These are phyloP conservation scores for Noturus placidus DNA, from an alignment of 2,113 vertebrate genomes.

Conservation along the genomic window DNA sequence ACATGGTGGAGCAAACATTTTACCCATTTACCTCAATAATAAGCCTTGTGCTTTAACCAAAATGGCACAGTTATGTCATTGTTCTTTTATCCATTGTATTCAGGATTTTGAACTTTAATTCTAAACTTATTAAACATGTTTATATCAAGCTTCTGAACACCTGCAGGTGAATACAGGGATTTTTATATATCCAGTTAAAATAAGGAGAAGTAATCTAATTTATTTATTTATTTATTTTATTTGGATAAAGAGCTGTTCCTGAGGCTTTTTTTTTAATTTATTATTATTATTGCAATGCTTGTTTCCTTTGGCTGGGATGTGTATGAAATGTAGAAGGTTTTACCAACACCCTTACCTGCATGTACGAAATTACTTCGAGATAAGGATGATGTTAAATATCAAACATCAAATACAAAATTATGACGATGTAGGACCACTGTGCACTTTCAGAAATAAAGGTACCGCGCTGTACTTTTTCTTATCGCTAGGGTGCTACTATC, in stretches of 20 bases:
- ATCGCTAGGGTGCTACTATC: not conserved
- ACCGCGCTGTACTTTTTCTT: not conserved
- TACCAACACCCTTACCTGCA: not conserved
- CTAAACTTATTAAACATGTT: not conserved
- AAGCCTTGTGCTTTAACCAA: not conserved
- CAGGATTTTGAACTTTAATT: not conserved
- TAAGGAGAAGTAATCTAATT: not conserved
- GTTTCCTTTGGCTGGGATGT: constrained; percentile 7
- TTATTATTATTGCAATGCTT: not conserved
- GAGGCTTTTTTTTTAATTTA: not conserved
- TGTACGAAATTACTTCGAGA: not conserved
- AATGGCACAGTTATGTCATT: not conserved
- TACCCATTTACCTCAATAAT: not conserved
- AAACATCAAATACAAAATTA: not conserved
- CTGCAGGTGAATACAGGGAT: not conserved
- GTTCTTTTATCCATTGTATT: not conserved
- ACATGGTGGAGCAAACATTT: not conserved
- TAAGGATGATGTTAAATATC: not conserved
- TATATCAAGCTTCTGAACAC: not conserved
- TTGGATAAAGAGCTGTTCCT: not conserved
- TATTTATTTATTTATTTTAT: too few species aligned
- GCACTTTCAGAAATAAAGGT: not conserved
- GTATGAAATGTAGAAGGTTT: not conserved
- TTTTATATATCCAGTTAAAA: not conserved
- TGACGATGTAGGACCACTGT: not conserved